Base-by-base conservation (phyloP, 2,888 invertebrate species). In the Spodoptera exigua region DNA sequence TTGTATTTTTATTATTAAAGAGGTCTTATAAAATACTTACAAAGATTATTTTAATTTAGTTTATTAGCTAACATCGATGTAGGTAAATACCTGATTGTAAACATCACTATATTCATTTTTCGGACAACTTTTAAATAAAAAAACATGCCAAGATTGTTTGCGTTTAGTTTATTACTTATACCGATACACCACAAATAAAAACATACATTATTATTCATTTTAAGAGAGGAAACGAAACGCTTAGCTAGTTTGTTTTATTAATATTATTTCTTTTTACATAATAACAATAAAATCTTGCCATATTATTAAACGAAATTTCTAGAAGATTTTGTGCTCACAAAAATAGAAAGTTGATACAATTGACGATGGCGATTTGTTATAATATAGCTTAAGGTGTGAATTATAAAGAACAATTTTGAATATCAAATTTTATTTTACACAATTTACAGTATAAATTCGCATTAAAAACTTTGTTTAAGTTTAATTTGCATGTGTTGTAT, bases 271-370 rank as follows among this genome's bases (percentile, higher is more conserved):
- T 27, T 27, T 27, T 21, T 5, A 3, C 3, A 21, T 21, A 21
- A 27, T 54, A 34, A 44, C 16, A 70, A 45, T 41, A 45, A 45
- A 61, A 39, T 67, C 69, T 72, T 72, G 69, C 68, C 69, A 53
- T 66, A 43, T n/a, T n/a, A 54, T 54, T 11, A 49, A 45, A 21
- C 61, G 48, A 48, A 11, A 14, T 64, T 57, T 57, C 44, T 40
- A 51, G 16, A 51, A 49, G 49, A 34, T 7, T 49, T 66, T 47
- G 46, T 52, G 47, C 65, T 49, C 48, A 53, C 35, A 51, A 72
- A 35, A 45, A 1, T 48, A 14, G 39, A 35, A 36, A 13, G 16
- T 34, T 34, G 36, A 9, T 18, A 36, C 27, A 49, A 45, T 70
- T 57, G 37, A 63, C 16, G 47, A 9, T 12, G 46, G 36, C 34